phyloP scores from a whole-genome alignment of 23 tunicate species.

The Trididemnum miniatum region DNA sequence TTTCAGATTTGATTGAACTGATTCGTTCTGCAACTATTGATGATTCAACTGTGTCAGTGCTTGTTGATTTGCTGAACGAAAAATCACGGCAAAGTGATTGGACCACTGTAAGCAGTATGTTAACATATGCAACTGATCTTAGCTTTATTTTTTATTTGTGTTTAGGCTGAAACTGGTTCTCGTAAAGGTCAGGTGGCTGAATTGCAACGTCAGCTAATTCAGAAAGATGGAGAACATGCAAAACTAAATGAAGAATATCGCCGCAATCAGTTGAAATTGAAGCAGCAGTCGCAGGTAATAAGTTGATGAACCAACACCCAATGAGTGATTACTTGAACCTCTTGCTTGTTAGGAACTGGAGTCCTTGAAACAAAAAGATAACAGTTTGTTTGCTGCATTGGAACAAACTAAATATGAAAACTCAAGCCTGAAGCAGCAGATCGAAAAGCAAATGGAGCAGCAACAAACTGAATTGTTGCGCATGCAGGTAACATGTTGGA shows the following conservation, averaged over 20 bases:
- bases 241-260: not conserved
- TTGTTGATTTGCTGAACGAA: slow-evolving; percentile 26
- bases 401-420: not conserved
- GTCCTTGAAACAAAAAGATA: not conserved
- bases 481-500: too few relatives aligned
- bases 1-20: slow-evolving; percentile 23
- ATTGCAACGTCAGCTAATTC: not conserved
- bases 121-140: too few relatives aligned
- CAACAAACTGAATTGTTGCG: too few relatives aligned
- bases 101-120: slow-evolving; percentile 23
- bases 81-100: slow-evolving; percentile 27
- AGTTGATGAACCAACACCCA: too few relatives aligned
- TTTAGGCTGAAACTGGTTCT: not conserved
- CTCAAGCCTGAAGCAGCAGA: too few relatives aligned
- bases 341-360: not conserved
- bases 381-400: not conserved
- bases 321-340: too few relatives aligned
- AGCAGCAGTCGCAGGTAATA: not conserved
- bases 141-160: not conserved
- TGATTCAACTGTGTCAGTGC: not conserved
- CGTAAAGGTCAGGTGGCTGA: not conserved
- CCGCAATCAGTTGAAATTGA: not conserved
- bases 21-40: slow-evolving; percentile 23
- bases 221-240: not conserved
- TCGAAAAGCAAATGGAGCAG: too few relatives aligned